Percentiles rank a stretch among this genome's conserved stretches.
phyloP scores from a whole-genome alignment of 53 echinoderm and acorn worm genomes.

The Patiria pectinifera region DNA sequence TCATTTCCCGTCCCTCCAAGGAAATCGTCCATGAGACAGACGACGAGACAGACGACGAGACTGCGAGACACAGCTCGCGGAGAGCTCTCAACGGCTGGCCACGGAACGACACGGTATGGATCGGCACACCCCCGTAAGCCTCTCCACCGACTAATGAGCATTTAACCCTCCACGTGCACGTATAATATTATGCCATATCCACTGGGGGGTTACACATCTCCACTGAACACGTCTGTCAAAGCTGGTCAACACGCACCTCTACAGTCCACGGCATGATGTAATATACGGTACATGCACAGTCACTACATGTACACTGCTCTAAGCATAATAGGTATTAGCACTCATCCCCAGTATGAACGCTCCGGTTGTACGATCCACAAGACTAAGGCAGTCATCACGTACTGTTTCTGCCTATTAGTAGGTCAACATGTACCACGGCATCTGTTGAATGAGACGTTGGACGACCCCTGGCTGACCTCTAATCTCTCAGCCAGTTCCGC shows the following conservation, averaged over 20 bases:
- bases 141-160: not conserved
- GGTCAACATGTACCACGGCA: not conserved
- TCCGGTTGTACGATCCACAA: not conserved
- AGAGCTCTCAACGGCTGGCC: not conserved
- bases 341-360: not conserved
- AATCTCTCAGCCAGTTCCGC: constrained; percentile 3
- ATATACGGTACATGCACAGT: constrained; percentile 6
- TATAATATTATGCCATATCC: not conserved
- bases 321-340: not conserved
- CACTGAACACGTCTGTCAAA: not conserved
- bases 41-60: not conserved
- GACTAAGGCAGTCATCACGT: not conserved
- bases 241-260: not conserved
- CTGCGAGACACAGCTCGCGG: not conserved
- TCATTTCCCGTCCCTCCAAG: constrained; percentile 24
- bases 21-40: not conserved
- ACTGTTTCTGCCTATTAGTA: not conserved
- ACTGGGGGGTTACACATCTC: constrained; percentile 19
- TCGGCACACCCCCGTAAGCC: constrained; percentile 50
- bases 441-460: constrained; percentile 18
- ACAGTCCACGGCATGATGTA: not conserved
- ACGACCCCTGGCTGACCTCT: not conserved
- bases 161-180: constrained; percentile 21
- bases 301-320: not conserved
- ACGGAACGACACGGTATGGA: not conserved